Percentiles rank a stretch among this genome's conserved stretches.
These are phyloP conservation scores for Microtus ochrogaster DNA, from an alignment of 2,113 vertebrate species.

Conservation along the genomic window DNA sequence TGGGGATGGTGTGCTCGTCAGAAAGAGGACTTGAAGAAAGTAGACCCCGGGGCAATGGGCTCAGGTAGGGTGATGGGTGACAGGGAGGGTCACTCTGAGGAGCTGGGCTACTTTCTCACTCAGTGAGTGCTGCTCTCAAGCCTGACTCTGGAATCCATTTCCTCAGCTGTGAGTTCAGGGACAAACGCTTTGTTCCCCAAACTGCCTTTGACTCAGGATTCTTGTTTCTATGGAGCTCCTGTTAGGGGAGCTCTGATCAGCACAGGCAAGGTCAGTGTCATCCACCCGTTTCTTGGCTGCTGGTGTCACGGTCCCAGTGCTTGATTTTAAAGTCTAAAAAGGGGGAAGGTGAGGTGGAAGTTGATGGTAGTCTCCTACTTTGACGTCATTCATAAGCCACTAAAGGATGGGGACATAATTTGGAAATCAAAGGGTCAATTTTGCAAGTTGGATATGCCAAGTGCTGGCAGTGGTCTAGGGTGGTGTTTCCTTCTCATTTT, in stretches of 20 bases:
- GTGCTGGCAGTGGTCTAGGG: not conserved
- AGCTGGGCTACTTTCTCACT: too few species aligned
- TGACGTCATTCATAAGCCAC: too few species aligned
- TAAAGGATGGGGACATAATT: not conserved
- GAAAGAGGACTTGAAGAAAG: not conserved
- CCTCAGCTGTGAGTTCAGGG: not conserved
- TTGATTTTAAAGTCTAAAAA: not conserved
- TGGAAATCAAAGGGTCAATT: not conserved
- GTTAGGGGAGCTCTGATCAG: not conserved
- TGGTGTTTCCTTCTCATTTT: not conserved
- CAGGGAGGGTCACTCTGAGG: not conserved
- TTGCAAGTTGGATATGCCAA: not conserved
- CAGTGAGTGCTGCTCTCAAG: not conserved
- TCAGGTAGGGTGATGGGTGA: fast-evolving
- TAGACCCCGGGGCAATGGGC: fast-evolving
- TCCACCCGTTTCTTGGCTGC: not conserved
- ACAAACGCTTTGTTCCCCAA: not conserved
- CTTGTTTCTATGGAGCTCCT: not conserved
- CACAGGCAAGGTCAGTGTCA: not conserved
- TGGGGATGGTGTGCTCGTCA: not conserved
- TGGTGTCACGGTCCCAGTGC: not conserved
- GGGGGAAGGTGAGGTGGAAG: not conserved
- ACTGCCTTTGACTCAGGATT: not conserved
- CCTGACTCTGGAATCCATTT: not conserved
- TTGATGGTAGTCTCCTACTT: not conserved